Evolutionary conservation across 2,797 vertebrate genomes (phyloP), one percentile per base, ranked within the genome.

Genomic region (Hypotaenidia okinawae): DNA sequence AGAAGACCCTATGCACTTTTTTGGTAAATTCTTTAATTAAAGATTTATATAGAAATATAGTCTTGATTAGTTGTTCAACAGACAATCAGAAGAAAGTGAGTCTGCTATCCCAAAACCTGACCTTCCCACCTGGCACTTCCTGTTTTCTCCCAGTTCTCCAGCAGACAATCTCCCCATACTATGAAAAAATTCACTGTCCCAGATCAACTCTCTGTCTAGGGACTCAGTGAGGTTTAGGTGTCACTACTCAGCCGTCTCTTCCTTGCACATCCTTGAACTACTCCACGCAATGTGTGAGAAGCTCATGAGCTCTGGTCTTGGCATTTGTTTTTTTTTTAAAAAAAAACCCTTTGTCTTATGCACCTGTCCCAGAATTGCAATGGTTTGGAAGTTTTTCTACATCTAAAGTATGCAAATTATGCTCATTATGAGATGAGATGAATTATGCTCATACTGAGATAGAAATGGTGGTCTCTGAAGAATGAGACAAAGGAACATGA

Each of bases 371-470:
- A 45, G 17, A 64, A 68, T 22, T 78, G 16, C 24, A 76, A 58
- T 11, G 14, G 14, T 81, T 88, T 86, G 59, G 32, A 89, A 86
- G 77, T 84, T 41, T 79, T 84, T 93, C 67, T 81, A 22, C 16
- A 41, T 51, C 37, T 84, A n/a, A 90, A 10, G 13, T 33, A 75
- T 32, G 39, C 12, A 90, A 86, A 84, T 74, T 75, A 3, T 72
- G 6, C 47, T 91, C 17, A 14, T 91, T 91, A n/a, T n/a, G n/a
- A n/a, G n/a, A n/a, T n/a, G n/a, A n/a, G n/a, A n/a, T n/a, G n/a
- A n/a, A n/a, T n/a, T n/a, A n/a, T n/a, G n/a, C n/a, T n/a, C n/a
- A 45, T 49, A 28, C 11, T 72, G 37, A 88, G 16, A 33, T 78
- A 6, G 51, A 75, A 84, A 16, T 41, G 10, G 4, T 11, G 27